These are phyloP conservation scores for Agrypnia vestita DNA, from an alignment of 1,140 invertebrate species.

Conservation along the genomic window DNA sequence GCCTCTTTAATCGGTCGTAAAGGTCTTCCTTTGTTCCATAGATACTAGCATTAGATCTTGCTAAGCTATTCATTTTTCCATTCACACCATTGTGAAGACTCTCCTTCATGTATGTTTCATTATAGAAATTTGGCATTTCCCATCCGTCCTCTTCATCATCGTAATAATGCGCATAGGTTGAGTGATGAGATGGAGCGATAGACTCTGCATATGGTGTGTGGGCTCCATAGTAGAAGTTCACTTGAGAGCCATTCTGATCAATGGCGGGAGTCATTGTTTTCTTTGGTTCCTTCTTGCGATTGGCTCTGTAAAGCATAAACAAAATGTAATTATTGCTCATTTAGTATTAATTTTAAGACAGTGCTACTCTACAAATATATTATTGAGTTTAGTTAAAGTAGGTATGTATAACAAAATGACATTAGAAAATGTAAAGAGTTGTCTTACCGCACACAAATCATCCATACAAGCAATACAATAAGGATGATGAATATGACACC, in stretches of 20 bases:
- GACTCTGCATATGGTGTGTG: slow-evolving; percentile 93
- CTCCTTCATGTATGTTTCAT: slow-evolving; percentile 97
- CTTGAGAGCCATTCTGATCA: slow-evolving; percentile 92
- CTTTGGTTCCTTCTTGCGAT: slow-evolving; percentile 89
- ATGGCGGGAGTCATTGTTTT: slow-evolving; percentile 89
- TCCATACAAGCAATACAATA: slow-evolving; percentile 94
- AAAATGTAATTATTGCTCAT: no score
- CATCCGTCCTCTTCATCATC: slow-evolving; percentile 96
- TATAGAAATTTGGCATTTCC: slow-evolving; percentile 98
- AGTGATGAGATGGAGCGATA: slow-evolving; percentile 95
- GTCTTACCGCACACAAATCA: slow-evolving; percentile 92
- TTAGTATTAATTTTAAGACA: no score
- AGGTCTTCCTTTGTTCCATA: slow-evolving; percentile 97
- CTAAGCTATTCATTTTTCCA: slow-evolving; percentile 90
- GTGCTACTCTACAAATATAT: no score
- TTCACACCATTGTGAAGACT: slow-evolving; percentile 85
- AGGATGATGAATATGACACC: slow-evolving; percentile 94
- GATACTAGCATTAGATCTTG: slow-evolving; percentile 92
- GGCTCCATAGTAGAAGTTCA: slow-evolving; percentile 96
- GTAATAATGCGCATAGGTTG: slow-evolving; percentile 96
- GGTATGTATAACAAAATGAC: not conserved
- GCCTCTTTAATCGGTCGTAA: slow-evolving; percentile 95
- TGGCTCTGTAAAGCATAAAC: slow-evolving; percentile 73
- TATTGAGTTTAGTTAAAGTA: no score
- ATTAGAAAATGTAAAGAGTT: not conserved